Conservation (phyloP, 2,888 invertebrate genomes). For the Loripinus fragilis region DNA sequence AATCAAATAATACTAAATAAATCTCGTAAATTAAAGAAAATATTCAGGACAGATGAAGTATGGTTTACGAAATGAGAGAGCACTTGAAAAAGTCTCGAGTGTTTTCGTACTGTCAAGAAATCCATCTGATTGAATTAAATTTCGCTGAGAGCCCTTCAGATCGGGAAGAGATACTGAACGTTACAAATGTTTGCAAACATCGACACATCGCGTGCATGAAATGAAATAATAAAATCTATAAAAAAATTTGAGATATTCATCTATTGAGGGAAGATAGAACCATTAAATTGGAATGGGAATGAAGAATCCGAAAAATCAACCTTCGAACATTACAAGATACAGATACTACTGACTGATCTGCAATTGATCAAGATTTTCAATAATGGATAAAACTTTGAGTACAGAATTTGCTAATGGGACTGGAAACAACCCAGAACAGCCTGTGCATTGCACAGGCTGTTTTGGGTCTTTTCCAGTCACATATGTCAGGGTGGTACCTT, state of each 20-base stretch:
- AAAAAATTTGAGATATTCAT: background rate
- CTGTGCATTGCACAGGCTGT: background rate
- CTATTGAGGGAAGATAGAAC: conserved; percentile 5
- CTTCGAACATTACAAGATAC: background rate
- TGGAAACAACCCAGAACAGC: background rate
- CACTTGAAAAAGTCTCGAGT: conserved; percentile 9
- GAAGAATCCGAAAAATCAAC: background rate
- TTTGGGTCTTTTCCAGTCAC: background rate
- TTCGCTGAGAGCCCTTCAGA: conserved; percentile 1
- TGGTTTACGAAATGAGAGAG: background rate
- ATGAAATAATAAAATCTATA: conserved; percentile 18
- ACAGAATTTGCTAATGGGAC: too few relatives aligned
- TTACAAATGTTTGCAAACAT: background rate
- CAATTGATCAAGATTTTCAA: too few relatives aligned
- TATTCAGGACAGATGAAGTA: conserved; percentile 11
- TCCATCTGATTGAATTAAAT: conserved; percentile 15
- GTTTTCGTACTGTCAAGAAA: conserved; percentile 11
- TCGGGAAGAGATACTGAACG: background rate
- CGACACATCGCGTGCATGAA: background rate
- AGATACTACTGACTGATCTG: too few relatives aligned
- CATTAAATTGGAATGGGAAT: background rate
- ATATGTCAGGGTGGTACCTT: background rate
- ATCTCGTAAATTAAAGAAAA: conserved; percentile 17
- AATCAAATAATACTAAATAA: conserved; percentile 17
- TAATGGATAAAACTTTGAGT: too few relatives aligned